phyloP scores from a whole-genome alignment of 1,140 invertebrate species.

The Heterodera carotae region DNA sequence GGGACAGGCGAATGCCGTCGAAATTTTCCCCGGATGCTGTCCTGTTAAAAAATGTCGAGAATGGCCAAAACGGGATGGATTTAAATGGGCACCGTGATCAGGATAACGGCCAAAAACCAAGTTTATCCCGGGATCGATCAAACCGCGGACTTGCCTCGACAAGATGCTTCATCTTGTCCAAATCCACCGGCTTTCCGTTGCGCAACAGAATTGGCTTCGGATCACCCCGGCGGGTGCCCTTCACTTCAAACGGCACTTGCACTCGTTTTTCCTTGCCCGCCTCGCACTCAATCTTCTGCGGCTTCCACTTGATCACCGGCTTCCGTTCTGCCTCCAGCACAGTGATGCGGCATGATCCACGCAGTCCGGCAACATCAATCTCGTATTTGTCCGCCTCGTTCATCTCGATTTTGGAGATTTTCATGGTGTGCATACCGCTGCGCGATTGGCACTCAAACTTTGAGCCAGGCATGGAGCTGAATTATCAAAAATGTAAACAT shows the following conservation, averaged over 20 bases:
- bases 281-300: slow-evolving; percentile 64
- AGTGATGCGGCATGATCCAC: slow-evolving; percentile 52
- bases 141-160: slow-evolving; percentile 20
- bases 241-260: slow-evolving; percentile 61
- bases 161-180: slow-evolving; percentile 56
- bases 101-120: too few relatives aligned
- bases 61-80: too few relatives aligned
- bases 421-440: slow-evolving; percentile 59
- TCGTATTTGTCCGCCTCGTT: slow-evolving; percentile 64
- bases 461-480: slow-evolving; percentile 62
- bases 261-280: slow-evolving; percentile 61
- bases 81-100: too few relatives aligned
- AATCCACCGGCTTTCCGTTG: slow-evolving; percentile 64
- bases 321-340: slow-evolving; percentile 62
- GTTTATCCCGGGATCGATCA: too few relatives aligned
- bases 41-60: too few relatives aligned
- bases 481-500: not conserved
- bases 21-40: too few relatives aligned
- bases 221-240: slow-evolving; percentile 64
- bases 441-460: slow-evolving; percentile 63
- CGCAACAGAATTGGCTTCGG: slow-evolving; percentile 59
- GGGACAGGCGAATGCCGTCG: too few relatives aligned
- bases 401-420: slow-evolving; percentile 65
- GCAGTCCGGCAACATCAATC: slow-evolving; percentile 61
- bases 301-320: slow-evolving; percentile 63